Evolutionary conservation across 2,888 invertebrate species (phyloP), one percentile per base, ranked within the genome.

Genomic region (Nebria salina): DNA sequence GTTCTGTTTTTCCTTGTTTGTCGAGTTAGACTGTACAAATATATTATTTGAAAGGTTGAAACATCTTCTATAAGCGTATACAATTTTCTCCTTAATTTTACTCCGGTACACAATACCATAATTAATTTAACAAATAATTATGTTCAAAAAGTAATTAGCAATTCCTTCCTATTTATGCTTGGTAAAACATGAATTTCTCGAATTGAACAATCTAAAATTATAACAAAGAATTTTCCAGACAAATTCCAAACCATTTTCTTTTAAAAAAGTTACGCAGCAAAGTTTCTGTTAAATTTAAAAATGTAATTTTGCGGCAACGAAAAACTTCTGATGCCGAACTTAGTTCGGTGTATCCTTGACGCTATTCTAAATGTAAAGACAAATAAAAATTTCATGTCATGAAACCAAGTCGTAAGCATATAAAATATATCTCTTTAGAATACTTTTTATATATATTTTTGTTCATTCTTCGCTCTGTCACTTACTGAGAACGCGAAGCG

Each of bases 281-380:
- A 70, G 70, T 77, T 73, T 34, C 72, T 64, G 25, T 72, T 72
- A 70, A 70, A 70, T 72, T 72, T 72, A 64, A 77, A 77, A 77
- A 77, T 72, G 77, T 77, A 77, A 77, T 77, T 65, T 77, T 77
- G 72, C 26, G 72, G 70, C 72, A 72, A 13, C 72, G 43, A 77
- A 77, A 77, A 77, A 20, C 34, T 77, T 43, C 54, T 70, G 54
- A 25, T 65, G 15, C 65, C 15, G 3, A 13, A 65, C 65, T 65
- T 34, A 20, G 54, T 64, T 73, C 66, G 6, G 77, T 72, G 73
- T 20, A 64, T 34, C 54, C 78, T 74, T 77, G 25, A 73, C 73
- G 15, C 13, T 68, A 20, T 64, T 41, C 11, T 54, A 73, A 78
- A 65, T 73, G 73, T 73, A 65, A 78, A 78, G 73, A 65, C 73